Conservation (phyloP, 2,113 vertebrate species). For the Chrysemys picta region DNA sequence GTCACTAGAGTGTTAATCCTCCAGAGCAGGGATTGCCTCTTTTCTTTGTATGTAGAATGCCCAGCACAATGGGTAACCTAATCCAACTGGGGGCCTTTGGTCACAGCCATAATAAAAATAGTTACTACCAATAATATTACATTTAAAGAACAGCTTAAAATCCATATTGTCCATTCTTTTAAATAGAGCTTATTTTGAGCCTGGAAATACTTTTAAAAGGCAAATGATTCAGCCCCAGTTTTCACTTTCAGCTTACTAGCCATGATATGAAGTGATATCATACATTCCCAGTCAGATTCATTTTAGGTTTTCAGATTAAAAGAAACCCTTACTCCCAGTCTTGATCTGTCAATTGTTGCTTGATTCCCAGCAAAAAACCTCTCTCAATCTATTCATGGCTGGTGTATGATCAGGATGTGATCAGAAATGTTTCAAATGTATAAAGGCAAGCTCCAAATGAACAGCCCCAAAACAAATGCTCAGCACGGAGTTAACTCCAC, state of each 20-base stretch:
- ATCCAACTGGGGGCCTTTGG: not conserved
- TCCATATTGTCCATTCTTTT: not conserved
- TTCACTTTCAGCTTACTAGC: not conserved
- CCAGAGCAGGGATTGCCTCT: slow-evolving; percentile 45
- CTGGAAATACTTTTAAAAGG: not conserved
- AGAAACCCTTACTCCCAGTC: not conserved
- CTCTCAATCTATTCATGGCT: not conserved
- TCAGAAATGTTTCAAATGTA: not conserved
- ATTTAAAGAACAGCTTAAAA: not conserved
- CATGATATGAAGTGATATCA: not conserved
- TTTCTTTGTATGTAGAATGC: not conserved
- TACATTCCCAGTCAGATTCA: not conserved
- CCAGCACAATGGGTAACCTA: slow-evolving; percentile 38
- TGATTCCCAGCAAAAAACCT: not conserved
- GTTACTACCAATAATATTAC: slow-evolving; percentile 17
- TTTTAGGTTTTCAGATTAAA: slow-evolving; percentile 12
- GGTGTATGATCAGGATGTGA: not conserved
- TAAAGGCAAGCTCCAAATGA: not conserved
- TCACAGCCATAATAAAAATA: slow-evolving; percentile 47
- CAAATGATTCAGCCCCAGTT: not conserved
- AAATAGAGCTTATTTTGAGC: not conserved
- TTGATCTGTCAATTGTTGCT: not conserved
- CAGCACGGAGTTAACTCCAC: not conserved
- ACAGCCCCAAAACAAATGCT: not conserved
- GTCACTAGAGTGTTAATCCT: slow-evolving; percentile 4